A percentile compares a stretch with the other conserved stretches of the same genome.
These are phyloP conservation scores for Biston stratarius DNA, from an alignment of 2,888 invertebrate genomes.

Conservation along the genomic window DNA sequence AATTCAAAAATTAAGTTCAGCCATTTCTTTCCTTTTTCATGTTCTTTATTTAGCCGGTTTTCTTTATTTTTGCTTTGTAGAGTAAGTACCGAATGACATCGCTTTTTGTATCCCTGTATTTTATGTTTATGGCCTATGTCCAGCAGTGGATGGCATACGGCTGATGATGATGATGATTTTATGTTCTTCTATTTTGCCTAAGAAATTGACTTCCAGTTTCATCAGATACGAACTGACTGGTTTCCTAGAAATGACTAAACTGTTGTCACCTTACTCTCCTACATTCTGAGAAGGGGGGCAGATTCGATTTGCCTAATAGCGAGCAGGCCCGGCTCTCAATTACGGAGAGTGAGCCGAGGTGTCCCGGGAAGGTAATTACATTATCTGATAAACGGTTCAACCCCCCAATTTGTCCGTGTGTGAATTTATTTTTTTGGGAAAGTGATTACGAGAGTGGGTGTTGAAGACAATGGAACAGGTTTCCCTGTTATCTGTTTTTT, in stretches of 20 bases:
- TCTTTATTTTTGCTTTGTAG: too few species aligned
- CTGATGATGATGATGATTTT: too few species aligned
- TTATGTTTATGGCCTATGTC: too few species aligned
- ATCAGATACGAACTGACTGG: background rate
- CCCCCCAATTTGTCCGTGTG: conserved; percentile 45
- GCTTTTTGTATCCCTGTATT: too few species aligned
- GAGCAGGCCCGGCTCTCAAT: conserved; percentile 78
- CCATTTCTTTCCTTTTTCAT: too few species aligned
- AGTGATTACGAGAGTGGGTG: conserved; percentile 17
- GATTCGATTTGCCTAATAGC: conserved; percentile 86
- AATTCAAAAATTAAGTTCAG: too few species aligned
- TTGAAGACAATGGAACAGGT: conserved; percentile 2
- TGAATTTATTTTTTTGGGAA: conserved; percentile 39
- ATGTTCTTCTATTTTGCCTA: too few species aligned
- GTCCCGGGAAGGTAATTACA: conserved; percentile 84
- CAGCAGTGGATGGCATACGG: too few species aligned
- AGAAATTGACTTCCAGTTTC: too few species aligned
- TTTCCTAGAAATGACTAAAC: background rate
- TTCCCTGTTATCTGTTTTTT: background rate
- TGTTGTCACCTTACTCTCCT: conserved; percentile 25
- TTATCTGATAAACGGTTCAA: conserved; percentile 79
- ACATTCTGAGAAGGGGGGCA: conserved; percentile 56
- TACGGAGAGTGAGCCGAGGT: conserved; percentile 80
- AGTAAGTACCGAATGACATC: too few species aligned
- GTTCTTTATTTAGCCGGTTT: too few species aligned